These are phyloP conservation scores for Scytalopus superciliaris DNA, from an alignment of 2,113 vertebrate genomes.

Conservation along the genomic window DNA sequence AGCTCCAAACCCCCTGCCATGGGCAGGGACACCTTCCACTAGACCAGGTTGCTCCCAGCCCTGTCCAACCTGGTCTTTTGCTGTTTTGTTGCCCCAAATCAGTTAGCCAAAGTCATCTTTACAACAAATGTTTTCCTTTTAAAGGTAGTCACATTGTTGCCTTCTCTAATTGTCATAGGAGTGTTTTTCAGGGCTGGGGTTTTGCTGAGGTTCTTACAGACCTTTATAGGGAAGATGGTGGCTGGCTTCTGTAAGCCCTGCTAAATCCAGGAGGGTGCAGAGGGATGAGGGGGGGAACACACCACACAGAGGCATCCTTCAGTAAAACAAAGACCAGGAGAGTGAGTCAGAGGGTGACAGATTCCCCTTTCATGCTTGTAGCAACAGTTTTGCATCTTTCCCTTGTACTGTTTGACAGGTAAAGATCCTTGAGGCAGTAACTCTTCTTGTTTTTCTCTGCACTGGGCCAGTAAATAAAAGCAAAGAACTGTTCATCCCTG, in stretches of 20 bases:
- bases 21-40: not conserved
- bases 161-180: not conserved
- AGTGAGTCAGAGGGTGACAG: not conserved
- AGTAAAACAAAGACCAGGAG: not conserved
- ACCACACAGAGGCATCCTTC: not conserved
- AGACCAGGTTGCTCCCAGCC: not conserved
- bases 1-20: not conserved
- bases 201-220: not conserved
- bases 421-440: not conserved
- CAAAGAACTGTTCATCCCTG: not conserved
- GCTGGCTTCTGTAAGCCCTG: not conserved
- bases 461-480: not conserved
- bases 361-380: not conserved
- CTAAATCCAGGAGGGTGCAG: not conserved
- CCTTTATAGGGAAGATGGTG: not conserved
- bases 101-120: not conserved
- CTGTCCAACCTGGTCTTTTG: not conserved
- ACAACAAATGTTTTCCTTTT: not conserved
- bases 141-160: not conserved
- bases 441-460: not conserved
- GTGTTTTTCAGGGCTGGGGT: not conserved
- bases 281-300: not conserved
- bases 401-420: not conserved
- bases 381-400: not conserved
- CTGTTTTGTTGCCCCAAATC: not conserved